A percentile compares a stretch with the other conserved stretches of the same genome.
phyloP scores from a whole-genome alignment of 2,113 vertebrate genomes.

The Perca flavescens region DNA sequence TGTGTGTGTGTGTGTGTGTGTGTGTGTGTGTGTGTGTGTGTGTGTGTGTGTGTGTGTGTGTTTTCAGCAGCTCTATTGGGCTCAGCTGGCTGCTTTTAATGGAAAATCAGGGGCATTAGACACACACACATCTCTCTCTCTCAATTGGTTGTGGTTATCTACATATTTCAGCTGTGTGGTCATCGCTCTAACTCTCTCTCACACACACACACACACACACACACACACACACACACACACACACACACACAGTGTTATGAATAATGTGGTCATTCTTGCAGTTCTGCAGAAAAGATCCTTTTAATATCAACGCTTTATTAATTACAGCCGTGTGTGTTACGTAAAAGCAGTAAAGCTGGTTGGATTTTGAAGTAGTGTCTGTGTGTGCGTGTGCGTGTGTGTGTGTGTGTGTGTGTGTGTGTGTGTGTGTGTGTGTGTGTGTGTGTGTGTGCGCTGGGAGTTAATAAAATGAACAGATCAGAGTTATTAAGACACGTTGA shows the following conservation, averaged over 20 bases:
- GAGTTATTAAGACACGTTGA: slow-evolving; percentile 72
- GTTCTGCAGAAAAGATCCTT: slow-evolving; percentile 50
- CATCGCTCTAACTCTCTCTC: slow-evolving; percentile 15
- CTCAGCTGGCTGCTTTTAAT: slow-evolving; percentile 73
- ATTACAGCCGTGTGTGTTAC: slow-evolving; percentile 18
- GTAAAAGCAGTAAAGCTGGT: slow-evolving; percentile 50
- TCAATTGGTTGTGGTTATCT: slow-evolving; percentile 35
- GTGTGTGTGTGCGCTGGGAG: slow-evolving; percentile 24
- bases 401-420: not conserved
- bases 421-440: not conserved
- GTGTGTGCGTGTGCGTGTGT: not conserved
- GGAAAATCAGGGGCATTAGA: slow-evolving; percentile 65
- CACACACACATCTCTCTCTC: slow-evolving; percentile 23
- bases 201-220: not conserved
- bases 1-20: not conserved
- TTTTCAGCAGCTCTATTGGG: slow-evolving; percentile 29
- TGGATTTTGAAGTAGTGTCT: slow-evolving; percentile 20
- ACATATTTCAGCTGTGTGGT: slow-evolving; percentile 62
- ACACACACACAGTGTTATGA: slow-evolving; percentile 24
- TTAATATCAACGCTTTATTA: slow-evolving; percentile 44
- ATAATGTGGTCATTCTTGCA: slow-evolving; percentile 25
- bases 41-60: slow-evolving; percentile 4
- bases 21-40: not conserved
- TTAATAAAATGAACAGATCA: slow-evolving; percentile 74
- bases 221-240: slow-evolving; percentile 23